Base-by-base conservation (phyloP, 2,888 invertebrate genomes). In the Sesia bembeciformis region DNA sequence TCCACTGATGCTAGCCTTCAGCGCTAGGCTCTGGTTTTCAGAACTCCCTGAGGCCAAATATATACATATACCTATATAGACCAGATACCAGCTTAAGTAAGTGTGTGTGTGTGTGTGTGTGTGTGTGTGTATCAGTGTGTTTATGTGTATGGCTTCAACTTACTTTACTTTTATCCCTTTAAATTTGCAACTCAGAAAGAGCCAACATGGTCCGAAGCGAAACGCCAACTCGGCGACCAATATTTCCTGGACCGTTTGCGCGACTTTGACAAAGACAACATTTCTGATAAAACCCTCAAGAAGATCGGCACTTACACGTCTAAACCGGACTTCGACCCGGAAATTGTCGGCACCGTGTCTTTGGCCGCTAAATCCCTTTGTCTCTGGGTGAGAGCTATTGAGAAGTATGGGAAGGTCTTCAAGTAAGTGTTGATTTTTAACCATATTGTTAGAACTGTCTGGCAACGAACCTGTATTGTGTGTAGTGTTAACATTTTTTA, bases 331-430 rank as follows among this genome's bases (percentile, higher is more conserved):
- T 95, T 97, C 71, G 94, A 96, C 54, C 97, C 97, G 0, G 95
- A 96, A 55, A 96, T 96, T 69, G 95, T 97, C 1, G 97, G 96
- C 0, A 88, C 92, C 3, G 96, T 97, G 46, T 97, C 97, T 0
- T 69, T 91, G 0, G 97, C 97, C 0, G 96, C 97, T 38, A 96
- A 96, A 80, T 97, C 97, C 1, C 86, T 97, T 39, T 96, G 96
- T 73, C 92, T 95, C 72, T 97, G 97, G 97, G 97, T 96, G 23
- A 91, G 95, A 57, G 97, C 97, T 3, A 97, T 97, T 77, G 96
- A 97, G 78, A 94, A 96, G 74, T 97, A 97, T 72, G 97, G 94
- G 3, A 94, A 95, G 83, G 94, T 97, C 50, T 97, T 93, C 90
- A 94, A 93, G 94, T 94, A 72, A 88, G 89, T 78, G 3, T 46